phyloP scores from a whole-genome alignment of 1,140 invertebrate genomes.

The Aphidius gifuensis region DNA sequence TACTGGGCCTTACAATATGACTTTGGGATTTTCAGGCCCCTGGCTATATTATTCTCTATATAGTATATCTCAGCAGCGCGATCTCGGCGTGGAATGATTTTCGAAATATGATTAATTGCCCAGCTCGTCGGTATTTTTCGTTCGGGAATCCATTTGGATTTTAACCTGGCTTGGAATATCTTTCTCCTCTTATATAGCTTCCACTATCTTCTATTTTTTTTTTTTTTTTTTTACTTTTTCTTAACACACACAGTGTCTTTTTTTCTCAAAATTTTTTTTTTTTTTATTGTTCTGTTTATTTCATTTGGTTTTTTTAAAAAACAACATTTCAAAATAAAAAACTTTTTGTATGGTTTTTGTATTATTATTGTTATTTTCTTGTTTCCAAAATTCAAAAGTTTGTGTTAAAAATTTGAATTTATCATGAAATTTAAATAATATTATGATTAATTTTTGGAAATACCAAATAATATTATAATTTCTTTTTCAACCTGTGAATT shows the following conservation, averaged over 20 bases:
- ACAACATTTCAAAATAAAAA: too few species aligned
- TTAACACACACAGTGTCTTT: not conserved
- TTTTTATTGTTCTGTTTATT: not conserved
- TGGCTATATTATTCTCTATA: not conserved
- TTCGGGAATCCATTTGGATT: slow-evolving; percentile 18
- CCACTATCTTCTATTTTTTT: not conserved
- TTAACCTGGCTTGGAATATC: slow-evolving; percentile 8
- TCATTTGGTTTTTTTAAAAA: too few species aligned
- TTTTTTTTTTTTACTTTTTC: not conserved
- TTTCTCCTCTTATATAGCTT: not conserved
- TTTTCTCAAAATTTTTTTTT: not conserved
- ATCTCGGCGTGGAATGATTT: slow-evolving; percentile 50
- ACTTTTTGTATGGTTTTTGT: too few species aligned
- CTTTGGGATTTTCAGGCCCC: slow-evolving; percentile 8
- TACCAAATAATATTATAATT: too few species aligned
- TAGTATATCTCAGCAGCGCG: slow-evolving; percentile 40
- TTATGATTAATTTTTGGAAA: too few species aligned
- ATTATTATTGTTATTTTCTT: too few species aligned
- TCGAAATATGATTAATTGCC: slow-evolving; percentile 58
- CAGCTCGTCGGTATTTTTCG: slow-evolving; percentile 44
- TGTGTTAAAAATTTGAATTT: too few species aligned
- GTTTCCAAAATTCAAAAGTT: too few species aligned
- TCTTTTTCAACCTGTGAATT: too few species aligned
- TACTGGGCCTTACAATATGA: slow-evolving; percentile 9
- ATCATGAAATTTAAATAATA: too few species aligned